Evolutionary conservation across 2,888 invertebrate species (phyloP), one percentile per base, ranked within the genome.

Genomic region (Eupelmus urozonus): DNA sequence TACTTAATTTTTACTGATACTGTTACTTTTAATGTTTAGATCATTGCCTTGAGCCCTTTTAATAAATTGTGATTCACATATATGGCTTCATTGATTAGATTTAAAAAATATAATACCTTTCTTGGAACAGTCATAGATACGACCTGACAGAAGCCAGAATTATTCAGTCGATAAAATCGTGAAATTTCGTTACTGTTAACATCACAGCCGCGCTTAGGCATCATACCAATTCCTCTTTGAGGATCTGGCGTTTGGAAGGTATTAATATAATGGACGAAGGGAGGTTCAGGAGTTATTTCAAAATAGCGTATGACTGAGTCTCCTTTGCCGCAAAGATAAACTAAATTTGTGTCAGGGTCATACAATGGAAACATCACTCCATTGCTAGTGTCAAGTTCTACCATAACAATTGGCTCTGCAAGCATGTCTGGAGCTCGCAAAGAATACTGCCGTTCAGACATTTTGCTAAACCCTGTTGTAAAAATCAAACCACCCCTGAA

Each of bases 61-160:
- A 72, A 76, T 67, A 23, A 59, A 45, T 18, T 7, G 9, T n/a
- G 18, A 78, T 73, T n/a, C n/a, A 34, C 40, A 13, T 23, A 23
- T 76, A 51, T 23, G 69, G 62, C 49, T 62, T 76, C 42, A 42
- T 20, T 59, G 42, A 74, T 78, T 65, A 71, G 65, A 79, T 78
- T 76, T 62, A 57, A 62, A 69, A n/a, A 42, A 79, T 69, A 65
- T 75, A 80, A 86, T 86, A 93, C 94, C 92, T 98, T 98, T 89
- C 98, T 93, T 27, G 98, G 98, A 76, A 98, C 98, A 74, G 98
- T 98, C 97, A 99, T 98, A n/a, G 98, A 97, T 78, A 97, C 93
- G 82, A 95, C 96, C 92, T 98, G 98, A 90, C 98, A 97, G 69
- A 98, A 92, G 72, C 97, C 97, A 40, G 96, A 96, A 90, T 97